Evolutionary conservation across 2,888 invertebrate genomes (phyloP), one percentile per base, ranked within the genome.

Genomic region (Saturnia japonica): DNA sequence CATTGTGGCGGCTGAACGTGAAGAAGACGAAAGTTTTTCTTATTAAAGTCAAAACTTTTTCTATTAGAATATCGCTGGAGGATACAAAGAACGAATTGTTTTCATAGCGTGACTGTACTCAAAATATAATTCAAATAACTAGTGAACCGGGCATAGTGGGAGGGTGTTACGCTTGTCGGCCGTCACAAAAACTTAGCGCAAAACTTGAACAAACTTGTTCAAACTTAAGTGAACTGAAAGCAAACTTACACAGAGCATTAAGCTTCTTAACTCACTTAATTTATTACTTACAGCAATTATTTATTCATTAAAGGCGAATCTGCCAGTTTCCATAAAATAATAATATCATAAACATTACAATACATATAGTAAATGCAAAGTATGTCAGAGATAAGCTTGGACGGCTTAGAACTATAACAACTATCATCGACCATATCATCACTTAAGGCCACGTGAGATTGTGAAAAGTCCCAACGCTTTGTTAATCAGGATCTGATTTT

Each of bases 251-350:
- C 72, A 68, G 69, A 74, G 83, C 76, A 82, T 84, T 84, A 83
- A 80, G 78, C 79, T 78, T 77, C 79, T 81, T 79, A 77, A 77
- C 76, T 70, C 75, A 77, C 75, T 80, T 83, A 85, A 88, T 88
- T 88, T 88, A 88, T 88, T 82, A 78, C 80, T 68, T 73, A 75
- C 76, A 74, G 76, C 80, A 80, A 84, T 85, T 86, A 82, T 83
- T 82, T 85, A 80, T 80, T 76, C 82, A 82, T 81, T 82, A 64
- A 60, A 25, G 25, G 25, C 57, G 22, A 25, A 57, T 60, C 25
- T 25, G 25, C 9, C 19, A 7, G 57, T 14, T 25, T 60, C 25
- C 14, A 11, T 14, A 25, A 60, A 28, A 60, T 60, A 28, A 60
- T 60, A 12, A 22, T 57, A 28, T 9, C 22, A 11, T 60, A 28